A percentile compares a stretch with the other conserved stretches of the same genome.
phyloP scores from a whole-genome alignment of 37 sponge, comb jelly and placozoan species.

The Aplysina aerophoba region DNA sequence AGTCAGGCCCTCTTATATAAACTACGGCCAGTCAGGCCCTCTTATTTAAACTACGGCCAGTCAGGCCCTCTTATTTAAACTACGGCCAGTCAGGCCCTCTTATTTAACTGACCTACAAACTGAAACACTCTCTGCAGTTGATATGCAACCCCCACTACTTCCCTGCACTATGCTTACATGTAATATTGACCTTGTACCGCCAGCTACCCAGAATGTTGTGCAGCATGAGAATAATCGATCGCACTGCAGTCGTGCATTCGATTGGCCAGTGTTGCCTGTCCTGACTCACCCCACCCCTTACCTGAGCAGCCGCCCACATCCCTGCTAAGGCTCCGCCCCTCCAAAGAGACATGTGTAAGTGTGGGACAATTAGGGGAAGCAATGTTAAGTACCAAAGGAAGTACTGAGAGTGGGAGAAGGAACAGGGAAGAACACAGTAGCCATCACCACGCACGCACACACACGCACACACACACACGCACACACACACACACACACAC shows the following conservation, averaged over 20 bases:
- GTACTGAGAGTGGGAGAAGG: slow-evolving; percentile 64
- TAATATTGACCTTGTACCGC: too few species aligned
- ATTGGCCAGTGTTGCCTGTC: neutral
- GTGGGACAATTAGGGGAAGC: slow-evolving; percentile 83
- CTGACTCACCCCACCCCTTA: slow-evolving; percentile 7
- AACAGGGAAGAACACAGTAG: neutral
- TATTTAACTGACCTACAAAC: too few species aligned
- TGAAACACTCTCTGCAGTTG: too few species aligned
- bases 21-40: too few species aligned
- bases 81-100: too few species aligned
- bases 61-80: too few species aligned
- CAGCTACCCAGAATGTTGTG: too few species aligned
- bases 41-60: too few species aligned
- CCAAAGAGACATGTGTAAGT: slow-evolving; percentile 38
- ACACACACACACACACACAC: slow-evolving; percentile 14
- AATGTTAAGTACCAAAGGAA: slow-evolving; percentile 98
- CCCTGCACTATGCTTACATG: too few species aligned
- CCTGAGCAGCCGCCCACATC: slow-evolving; percentile 89
- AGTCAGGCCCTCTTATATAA: too few species aligned
- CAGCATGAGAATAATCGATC: too few species aligned
- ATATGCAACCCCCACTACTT: too few species aligned
- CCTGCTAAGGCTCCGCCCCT: slow-evolving; percentile 44
- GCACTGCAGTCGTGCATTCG: neutral
- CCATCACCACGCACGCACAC: neutral
- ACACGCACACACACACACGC: slow-evolving; percentile 1